Evolutionary conservation across 2,113 vertebrate genomes (phyloP).

Genomic region (Aldabrachelys gigantea): DNA sequence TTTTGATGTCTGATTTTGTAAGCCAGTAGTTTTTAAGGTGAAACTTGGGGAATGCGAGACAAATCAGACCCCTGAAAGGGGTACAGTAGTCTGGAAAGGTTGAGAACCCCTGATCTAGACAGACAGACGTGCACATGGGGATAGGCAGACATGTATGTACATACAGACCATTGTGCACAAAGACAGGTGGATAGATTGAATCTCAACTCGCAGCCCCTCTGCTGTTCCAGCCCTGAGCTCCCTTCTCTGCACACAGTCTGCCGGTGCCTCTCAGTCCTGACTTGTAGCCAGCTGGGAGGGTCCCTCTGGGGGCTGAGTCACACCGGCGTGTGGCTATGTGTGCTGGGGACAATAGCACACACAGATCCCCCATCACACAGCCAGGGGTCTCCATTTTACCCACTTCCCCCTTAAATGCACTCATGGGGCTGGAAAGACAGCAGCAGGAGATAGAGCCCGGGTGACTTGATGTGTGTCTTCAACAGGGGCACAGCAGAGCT

Average conservation of each 20-base stretch:
- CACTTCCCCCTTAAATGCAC: neutral
- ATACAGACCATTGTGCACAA: neutral
- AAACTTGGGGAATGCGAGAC: too few relatives aligned
- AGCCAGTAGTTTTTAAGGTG: too few relatives aligned
- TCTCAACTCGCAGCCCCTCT: neutral
- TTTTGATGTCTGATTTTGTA: too few relatives aligned
- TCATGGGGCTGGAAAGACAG: neutral
- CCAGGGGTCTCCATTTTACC: neutral
- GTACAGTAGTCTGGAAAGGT: too few relatives aligned
- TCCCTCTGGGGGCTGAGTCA: too few relatives aligned
- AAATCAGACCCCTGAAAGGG: too few relatives aligned
- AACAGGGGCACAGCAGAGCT: neutral
- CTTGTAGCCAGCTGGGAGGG: neutral
- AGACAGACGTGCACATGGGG: neutral
- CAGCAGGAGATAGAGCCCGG: fast-evolving
- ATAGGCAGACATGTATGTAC: neutral
- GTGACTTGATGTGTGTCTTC: neutral
- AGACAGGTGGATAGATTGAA: neutral
- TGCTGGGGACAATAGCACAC: neutral
- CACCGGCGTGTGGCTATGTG: too few relatives aligned
- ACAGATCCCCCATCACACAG: neutral
- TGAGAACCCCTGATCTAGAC: neutral
- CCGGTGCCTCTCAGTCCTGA: neutral
- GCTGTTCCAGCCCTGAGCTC: neutral
- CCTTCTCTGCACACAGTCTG: neutral